Evolutionary conservation across 92 coral and sea anemone genomes (phyloP).

Genomic region (Galaxea fascicularis): DNA sequence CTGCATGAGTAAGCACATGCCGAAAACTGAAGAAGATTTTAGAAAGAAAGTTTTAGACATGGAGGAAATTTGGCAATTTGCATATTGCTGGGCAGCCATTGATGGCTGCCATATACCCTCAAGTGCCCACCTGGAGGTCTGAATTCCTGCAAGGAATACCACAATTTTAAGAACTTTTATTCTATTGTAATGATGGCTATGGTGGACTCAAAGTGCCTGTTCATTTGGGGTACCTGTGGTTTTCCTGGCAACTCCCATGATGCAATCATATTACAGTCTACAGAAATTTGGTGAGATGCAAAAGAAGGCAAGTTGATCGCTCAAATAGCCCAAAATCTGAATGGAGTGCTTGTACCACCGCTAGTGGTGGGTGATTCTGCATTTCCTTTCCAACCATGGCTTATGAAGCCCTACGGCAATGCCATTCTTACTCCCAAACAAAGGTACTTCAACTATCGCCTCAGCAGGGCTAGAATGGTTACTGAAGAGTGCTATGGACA

Average conservation of each 20-base stretch:
- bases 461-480: slow-evolving; percentile 67
- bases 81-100: slow-evolving; percentile 62
- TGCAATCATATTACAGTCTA: slow-evolving; percentile 49
- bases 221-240: slow-evolving; percentile 65
- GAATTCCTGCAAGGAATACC: slow-evolving; percentile 64
- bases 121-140: slow-evolving; percentile 57
- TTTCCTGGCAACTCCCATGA: slow-evolving; percentile 61
- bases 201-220: slow-evolving; percentile 56
- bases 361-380: slow-evolving; percentile 56
- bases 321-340: slow-evolving; percentile 32
- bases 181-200: slow-evolving; percentile 65
- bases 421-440: slow-evolving; percentile 51
- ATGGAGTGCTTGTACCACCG: slow-evolving; percentile 57
- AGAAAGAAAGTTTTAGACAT: slow-evolving; percentile 54
- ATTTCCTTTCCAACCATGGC: slow-evolving; percentile 51
- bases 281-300: slow-evolving; percentile 43
- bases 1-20: slow-evolving; percentile 52
- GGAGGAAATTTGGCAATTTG: slow-evolving; percentile 66
- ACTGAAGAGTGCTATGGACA: slow-evolving; percentile 61
- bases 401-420: slow-evolving; percentile 51
- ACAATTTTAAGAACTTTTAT: slow-evolving; percentile 67
- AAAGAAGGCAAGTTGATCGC: slow-evolving; percentile 44
- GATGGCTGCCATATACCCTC: slow-evolving; percentile 71
- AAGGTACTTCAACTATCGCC: slow-evolving; percentile 52
- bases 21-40: slow-evolving; percentile 51